A percentile compares a stretch with the other conserved stretches of the same genome.
Evolutionary conservation across 1,140 invertebrate genomes (phyloP).

Genomic region (Drosophila prosaltans): DNA sequence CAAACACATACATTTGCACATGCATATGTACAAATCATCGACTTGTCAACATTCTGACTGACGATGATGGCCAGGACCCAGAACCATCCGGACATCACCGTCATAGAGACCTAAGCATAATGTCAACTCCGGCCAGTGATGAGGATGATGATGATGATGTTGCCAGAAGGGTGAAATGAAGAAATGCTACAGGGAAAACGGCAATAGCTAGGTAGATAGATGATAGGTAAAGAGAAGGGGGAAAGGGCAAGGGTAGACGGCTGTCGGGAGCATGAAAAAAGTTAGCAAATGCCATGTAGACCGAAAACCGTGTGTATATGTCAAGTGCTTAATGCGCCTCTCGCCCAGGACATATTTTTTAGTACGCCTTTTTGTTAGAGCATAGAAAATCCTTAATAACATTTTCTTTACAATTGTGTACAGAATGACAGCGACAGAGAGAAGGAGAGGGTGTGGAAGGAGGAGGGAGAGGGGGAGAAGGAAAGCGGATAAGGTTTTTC

Average conservation of each 20-base stretch:
- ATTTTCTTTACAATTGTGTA: conserved; percentile 78
- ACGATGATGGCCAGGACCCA: conserved; percentile 10
- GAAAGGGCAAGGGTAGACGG: too few relatives aligned
- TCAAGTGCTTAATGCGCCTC: conserved; percentile 70
- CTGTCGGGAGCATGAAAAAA: background rate
- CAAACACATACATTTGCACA: conserved; percentile 21
- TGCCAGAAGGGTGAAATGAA: background rate
- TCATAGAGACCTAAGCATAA: conserved; percentile 53
- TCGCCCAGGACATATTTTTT: conserved; percentile 46
- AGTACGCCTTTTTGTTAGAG: conserved; percentile 77
- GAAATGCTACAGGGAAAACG: background rate
- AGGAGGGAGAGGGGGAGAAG: background rate
- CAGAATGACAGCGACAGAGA: background rate
- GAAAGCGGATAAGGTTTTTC: conserved; percentile 52
- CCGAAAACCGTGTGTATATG: conserved; percentile 58
- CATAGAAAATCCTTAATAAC: conserved; percentile 82
- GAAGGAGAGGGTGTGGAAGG: background rate
- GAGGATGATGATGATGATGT: background rate
- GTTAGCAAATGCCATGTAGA: conserved; percentile 36
- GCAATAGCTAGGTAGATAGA: too few relatives aligned
- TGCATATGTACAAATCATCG: conserved; percentile 43
- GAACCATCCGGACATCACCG: conserved; percentile 18
- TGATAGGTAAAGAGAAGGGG: too few relatives aligned
- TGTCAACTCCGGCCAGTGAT: background rate
- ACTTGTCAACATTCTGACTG: conserved; percentile 52